Conservation (phyloP, 2,797 vertebrate species). For the Pseudomugil tenellus region DNA sequence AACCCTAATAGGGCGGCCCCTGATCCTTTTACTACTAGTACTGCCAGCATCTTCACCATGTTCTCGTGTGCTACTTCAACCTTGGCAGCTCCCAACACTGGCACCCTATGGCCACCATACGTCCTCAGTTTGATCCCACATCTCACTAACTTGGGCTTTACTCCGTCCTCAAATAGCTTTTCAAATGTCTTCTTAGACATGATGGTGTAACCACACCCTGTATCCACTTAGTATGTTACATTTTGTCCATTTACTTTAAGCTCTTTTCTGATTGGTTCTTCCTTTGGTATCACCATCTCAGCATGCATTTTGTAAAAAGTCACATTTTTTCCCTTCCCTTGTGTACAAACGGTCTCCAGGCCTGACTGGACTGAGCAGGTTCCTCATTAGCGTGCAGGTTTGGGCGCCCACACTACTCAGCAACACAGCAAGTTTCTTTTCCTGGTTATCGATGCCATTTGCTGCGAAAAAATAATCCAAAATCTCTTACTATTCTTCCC, state of each 20-base stretch:
- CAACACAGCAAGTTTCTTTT: not conserved
- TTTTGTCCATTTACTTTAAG: conserved; percentile 3
- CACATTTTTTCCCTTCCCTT: not conserved
- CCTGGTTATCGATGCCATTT: not conserved
- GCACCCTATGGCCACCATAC: not conserved
- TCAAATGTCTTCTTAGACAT: not conserved
- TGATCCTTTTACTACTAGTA: not conserved
- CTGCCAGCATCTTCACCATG: not conserved
- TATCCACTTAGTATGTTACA: not conserved
- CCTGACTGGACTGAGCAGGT: too few relatives aligned
- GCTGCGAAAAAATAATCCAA: not conserved
- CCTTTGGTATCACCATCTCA: not conserved
- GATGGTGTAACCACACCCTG: not conserved
- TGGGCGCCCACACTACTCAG: not conserved
- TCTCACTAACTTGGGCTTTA: not conserved
- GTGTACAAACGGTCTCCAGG: too few relatives aligned
- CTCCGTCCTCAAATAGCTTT: not conserved
- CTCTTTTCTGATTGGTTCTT: not conserved
- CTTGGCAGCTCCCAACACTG: not conserved
- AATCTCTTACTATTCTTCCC: not conserved
- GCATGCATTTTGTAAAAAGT: not conserved
- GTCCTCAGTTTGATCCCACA: not conserved
- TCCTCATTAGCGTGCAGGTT: not conserved
- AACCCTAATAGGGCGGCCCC: not conserved
- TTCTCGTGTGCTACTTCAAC: not conserved